phyloP scores from a whole-genome alignment of 2,113 vertebrate genomes.

The Cacatua alba region DNA sequence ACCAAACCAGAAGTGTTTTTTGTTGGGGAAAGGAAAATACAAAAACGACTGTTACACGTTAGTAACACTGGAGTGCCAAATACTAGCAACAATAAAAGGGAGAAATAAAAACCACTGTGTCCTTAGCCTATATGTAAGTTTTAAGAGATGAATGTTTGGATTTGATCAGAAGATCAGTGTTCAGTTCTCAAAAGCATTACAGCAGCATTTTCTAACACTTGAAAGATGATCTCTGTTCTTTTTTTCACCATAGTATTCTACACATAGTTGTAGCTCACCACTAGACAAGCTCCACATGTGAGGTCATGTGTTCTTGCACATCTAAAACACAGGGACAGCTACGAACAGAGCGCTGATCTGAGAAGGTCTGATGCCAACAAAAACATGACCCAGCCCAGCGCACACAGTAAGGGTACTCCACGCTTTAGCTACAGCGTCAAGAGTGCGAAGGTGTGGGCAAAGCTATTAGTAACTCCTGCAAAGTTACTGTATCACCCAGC shows the following conservation, averaged over 20 bases:
- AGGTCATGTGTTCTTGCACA: neutral
- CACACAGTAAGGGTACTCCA: rapidly evolving
- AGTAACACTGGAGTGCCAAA: neutral
- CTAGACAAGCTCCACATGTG: neutral
- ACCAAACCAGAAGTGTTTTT: neutral
- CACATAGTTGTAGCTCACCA: neutral
- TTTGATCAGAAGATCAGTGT: rapidly evolving
- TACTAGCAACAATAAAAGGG: neutral
- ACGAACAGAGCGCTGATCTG: neutral
- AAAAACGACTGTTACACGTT: neutral
- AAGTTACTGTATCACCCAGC: rapidly evolving
- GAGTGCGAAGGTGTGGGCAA: rapidly evolving
- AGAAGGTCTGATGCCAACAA: rapidly evolving
- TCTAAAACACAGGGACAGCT: neutral
- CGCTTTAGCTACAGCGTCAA: rapidly evolving
- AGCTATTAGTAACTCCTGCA: rapidly evolving
- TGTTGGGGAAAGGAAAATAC: neutral
- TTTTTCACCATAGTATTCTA: neutral
- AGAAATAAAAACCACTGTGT: neutral
- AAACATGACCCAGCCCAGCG: rapidly evolving
- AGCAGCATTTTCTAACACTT: neutral
- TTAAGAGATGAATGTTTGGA: neutral
- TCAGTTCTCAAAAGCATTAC: neutral
- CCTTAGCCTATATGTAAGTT: neutral
- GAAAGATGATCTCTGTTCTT: neutral